Evolutionary conservation across 1,140 invertebrate genomes (phyloP).

Genomic region (Lasioglossum baleicum): DNA sequence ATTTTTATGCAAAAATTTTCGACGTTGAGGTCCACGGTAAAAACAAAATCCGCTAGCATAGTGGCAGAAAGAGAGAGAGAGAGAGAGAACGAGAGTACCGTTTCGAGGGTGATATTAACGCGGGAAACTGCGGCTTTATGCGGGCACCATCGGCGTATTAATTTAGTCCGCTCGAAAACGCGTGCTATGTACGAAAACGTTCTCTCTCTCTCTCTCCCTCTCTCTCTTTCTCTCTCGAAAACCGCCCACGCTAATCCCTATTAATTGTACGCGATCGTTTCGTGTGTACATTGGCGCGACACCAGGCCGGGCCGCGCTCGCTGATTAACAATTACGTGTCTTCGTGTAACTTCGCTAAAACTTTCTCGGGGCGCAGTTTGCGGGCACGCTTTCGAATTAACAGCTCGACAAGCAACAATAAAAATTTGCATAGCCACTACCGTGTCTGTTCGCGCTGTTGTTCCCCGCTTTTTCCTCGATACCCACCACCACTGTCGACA

Average conservation of each 20-base stretch:
- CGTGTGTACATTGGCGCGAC: too few relatives aligned
- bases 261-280: neutral
- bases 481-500: neutral
- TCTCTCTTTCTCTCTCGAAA: too few relatives aligned
- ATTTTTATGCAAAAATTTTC: too few relatives aligned
- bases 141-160: slow-evolving; percentile 1
- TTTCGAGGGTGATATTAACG: neutral
- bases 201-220: too few relatives aligned
- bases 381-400: neutral
- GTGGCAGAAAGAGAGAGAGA: too few relatives aligned
- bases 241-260: neutral
- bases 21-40: too few relatives aligned
- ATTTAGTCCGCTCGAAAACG: slow-evolving; percentile 1
- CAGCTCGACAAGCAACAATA: neutral
- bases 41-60: too few relatives aligned
- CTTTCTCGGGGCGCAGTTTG: neutral
- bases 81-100: neutral
- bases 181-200: neutral
- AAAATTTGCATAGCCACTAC: slow-evolving; percentile 9
- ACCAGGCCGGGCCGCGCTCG: neutral
- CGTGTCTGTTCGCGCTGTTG: neutral
- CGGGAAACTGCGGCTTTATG: neutral
- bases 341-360: neutral
- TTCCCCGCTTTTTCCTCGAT: neutral
- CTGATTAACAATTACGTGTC: slow-evolving; percentile 14